Conservation (phyloP, 2,797 vertebrate species). For the Neopelma chrysocephalum region DNA sequence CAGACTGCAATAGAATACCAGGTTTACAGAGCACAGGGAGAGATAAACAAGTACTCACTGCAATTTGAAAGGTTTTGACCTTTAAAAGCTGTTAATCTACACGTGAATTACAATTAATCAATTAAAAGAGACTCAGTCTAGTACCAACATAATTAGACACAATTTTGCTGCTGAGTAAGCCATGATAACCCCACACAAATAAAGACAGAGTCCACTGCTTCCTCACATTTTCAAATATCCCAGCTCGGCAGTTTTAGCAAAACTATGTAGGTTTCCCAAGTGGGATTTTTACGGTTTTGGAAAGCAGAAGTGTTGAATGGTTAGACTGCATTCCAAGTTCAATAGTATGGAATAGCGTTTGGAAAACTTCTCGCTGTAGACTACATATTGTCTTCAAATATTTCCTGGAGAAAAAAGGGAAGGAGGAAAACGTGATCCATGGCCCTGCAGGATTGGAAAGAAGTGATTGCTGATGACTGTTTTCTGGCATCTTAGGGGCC, state of each 20-base stretch:
- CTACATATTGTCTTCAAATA: neutral
- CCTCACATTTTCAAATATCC: neutral
- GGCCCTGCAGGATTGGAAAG: slow-evolving; percentile 48
- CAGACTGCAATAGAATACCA: slow-evolving; percentile 53
- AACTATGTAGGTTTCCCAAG: neutral
- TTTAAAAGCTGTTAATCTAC: slow-evolving; percentile 70
- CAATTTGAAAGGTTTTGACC: slow-evolving; percentile 70
- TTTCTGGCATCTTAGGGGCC: slow-evolving; percentile 51
- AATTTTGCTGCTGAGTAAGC: slow-evolving; percentile 53
- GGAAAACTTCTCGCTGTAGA: neutral
- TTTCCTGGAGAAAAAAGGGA: neutral
- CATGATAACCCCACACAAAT: slow-evolving; percentile 34
- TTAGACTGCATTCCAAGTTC: neutral
- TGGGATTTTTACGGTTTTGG: neutral
- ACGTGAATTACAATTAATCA: slow-evolving; percentile 72
- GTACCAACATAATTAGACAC: slow-evolving; percentile 73
- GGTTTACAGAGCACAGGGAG: slow-evolving; percentile 65
- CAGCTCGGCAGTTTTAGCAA: neutral
- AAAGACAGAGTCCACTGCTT: slow-evolving; percentile 26
- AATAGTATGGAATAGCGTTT: neutral
- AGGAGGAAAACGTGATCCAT: neutral
- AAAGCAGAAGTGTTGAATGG: neutral
- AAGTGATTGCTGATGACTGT: slow-evolving; percentile 48
- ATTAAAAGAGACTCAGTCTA: slow-evolving; percentile 72
- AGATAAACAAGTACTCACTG: slow-evolving; percentile 65